Evolutionary conservation across 2,113 vertebrate species (phyloP), one percentile per base, ranked within the genome.

Genomic region (Oostethus manadensis): DNA sequence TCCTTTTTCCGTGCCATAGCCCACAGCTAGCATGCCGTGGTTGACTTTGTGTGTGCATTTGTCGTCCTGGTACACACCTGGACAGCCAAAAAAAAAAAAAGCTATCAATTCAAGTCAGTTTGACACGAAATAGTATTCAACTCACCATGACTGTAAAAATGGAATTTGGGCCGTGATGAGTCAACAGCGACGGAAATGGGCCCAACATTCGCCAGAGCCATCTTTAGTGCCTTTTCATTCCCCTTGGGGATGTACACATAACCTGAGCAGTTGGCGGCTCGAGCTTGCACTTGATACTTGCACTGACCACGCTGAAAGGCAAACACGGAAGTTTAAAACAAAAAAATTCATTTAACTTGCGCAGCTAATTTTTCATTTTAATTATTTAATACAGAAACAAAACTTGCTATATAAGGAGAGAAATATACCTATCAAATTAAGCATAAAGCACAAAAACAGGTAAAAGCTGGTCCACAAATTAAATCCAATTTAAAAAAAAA

Each of bases 141-240:
- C 76, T 21, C 82, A 94, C 94, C 93, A 5, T 83, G 86, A 62
- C 11, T 85, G 70, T 93, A 96, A 16, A 96, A 80, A 74, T 81
- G 84, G 84, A 97, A 97, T 0, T 88, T 61, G 1, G 81, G 20
- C 1, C 73, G 84, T 0, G 76, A 76, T 1, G 92, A 91, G 0
- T 97, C 91, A 2, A 97, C 82, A 20, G 69, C 93, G 0, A 93
- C 92, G 0, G 93, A 89, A 38, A 97, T 83, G 0, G 94, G 93
- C 0, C 94, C 93, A 0, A 92, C 22, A 0, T 15, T 81, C 55
- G 88, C 92, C 10, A 97, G 46, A 0, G 86, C 88, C 0, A 77
- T 78, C 51, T 85, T 83, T 18, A 96, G 66, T 0, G 73, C 83
- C 0, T 47, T 61, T 46, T 97, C 93, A 0, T 89, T 64, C 0